Base-by-base conservation (phyloP, 2,113 vertebrate species). In the Epinephelus fuscoguttatus region DNA sequence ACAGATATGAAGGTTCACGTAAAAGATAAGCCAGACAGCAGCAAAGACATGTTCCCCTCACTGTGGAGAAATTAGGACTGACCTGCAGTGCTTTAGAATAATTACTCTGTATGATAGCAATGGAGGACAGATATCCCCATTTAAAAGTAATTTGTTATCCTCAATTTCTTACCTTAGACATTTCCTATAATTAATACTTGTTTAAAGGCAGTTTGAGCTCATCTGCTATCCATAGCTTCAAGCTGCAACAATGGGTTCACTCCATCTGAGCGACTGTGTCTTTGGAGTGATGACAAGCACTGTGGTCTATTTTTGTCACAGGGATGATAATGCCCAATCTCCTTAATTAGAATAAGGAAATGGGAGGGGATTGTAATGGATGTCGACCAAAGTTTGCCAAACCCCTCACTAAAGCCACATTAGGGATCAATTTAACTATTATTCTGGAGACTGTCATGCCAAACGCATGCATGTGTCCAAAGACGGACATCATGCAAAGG, bases 331-430 rank as follows among this genome's bases (percentile, higher is more conserved):
- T 52, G 47, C 53, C 77, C 53, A 67, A n/a, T 64, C 50, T 52
- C 70, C 62, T 78, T 59, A 79, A 83, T 80, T 66, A 72, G 25
- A 85, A 59, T 45, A 68, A 73, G 14, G 71, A 75, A 67, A 70
- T 70, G 33, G 57, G 49, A 79, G 59, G n/a, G 30, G 62, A 55
- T 67, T 75, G 27, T 14, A 50, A 84, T 66, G 55, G 78, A 15
- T 81, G 77, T 84, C 83, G 59, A 66, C 17, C 14, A 52, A 67
- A 21, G 47, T 84, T 75, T 77, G 47, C 75, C 77, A 77, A 62
- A 60, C 1, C 18, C 10, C 19, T 42, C 19, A 37, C 30, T 53
- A 10, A 21, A 27, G 12, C 40, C 40, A 50, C 23, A 56, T 55
- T 45, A 63, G 27, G 40, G 68, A 71, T 27, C n/a, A 15, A 50